Conservation (phyloP, 2,888 invertebrate genomes). For the Chorisops tibialis region DNA sequence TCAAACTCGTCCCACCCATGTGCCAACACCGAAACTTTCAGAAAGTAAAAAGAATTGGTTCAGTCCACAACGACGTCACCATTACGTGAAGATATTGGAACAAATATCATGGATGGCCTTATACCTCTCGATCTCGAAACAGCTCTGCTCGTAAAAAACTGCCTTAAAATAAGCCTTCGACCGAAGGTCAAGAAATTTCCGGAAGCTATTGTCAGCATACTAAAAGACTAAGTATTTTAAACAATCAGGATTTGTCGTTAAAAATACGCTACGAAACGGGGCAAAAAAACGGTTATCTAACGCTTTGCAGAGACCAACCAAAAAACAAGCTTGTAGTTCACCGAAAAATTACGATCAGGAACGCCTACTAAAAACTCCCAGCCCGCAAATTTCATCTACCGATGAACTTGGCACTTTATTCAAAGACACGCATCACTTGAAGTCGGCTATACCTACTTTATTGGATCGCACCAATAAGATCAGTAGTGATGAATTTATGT, state of each 20-base stretch:
- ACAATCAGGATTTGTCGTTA: background rate
- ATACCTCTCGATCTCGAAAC: conserved; percentile 35
- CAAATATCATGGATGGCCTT: conserved; percentile 40
- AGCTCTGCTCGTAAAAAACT: background rate
- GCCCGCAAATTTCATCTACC: conserved; percentile 6
- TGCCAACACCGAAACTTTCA: conserved; percentile 58
- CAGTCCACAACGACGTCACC: conserved; percentile 6
- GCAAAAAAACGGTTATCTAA: background rate
- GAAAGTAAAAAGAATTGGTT: conserved; percentile 65
- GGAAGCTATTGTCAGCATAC: background rate
- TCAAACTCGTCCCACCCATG: conserved; percentile 25
- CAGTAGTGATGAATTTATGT: background rate
- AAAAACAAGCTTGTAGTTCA: background rate
- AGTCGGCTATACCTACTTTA: conserved; percentile 34
- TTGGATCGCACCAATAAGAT: background rate
- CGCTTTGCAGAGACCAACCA: background rate
- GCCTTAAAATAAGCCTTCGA: background rate
- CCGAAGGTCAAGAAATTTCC: conserved; percentile 9
- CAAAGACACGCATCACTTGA: conserved; percentile 43
- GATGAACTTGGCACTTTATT: conserved; percentile 44
- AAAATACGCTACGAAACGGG: background rate
- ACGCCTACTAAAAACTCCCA: conserved; percentile 5
- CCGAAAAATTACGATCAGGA: background rate
- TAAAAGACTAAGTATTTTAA: background rate
- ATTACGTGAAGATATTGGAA: conserved; percentile 13